phyloP scores from a whole-genome alignment of 1,140 invertebrate species.

The Drosophila tristis region DNA sequence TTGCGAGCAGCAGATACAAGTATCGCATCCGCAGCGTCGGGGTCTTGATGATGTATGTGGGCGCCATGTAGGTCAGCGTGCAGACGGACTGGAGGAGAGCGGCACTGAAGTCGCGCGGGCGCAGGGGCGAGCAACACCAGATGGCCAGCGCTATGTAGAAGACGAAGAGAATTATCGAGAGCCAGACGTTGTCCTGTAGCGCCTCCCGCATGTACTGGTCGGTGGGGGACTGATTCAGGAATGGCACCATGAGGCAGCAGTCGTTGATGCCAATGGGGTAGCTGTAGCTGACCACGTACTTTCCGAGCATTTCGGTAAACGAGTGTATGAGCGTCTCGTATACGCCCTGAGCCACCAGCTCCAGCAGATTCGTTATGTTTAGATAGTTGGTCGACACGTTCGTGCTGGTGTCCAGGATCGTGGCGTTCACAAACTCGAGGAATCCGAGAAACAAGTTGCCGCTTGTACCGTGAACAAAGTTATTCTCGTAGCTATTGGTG shows the following conservation, averaged over 20 bases:
- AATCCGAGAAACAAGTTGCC: constrained; percentile 67
- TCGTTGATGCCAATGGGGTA: constrained; percentile 80
- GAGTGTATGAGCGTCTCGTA: constrained; percentile 75
- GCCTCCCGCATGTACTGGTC: constrained; percentile 59
- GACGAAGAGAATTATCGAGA: constrained; percentile 36
- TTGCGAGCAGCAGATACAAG: constrained; percentile 52
- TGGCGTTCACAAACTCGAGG: constrained; percentile 63
- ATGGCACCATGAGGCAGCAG: constrained; percentile 78
- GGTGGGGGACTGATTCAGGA: constrained; percentile 52
- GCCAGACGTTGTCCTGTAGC: constrained; percentile 56
- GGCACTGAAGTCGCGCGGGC: constrained; percentile 56
- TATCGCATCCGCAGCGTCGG: constrained; percentile 59
- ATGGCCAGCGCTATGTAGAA: constrained; percentile 63
- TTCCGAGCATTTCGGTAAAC: constrained; percentile 54
- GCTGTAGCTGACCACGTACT: constrained; percentile 46
- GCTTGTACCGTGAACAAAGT: constrained; percentile 58
- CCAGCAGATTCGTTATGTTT: constrained; percentile 43
- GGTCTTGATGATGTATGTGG: constrained; percentile 39
- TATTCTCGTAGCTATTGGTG: constrained; percentile 26
- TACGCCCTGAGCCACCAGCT: constrained; percentile 54
- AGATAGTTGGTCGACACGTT: constrained; percentile 33
- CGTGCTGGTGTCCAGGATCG: constrained; percentile 48
- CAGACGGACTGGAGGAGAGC: constrained; percentile 67
- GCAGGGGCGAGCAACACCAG: constrained; percentile 61
- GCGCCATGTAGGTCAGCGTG: constrained; percentile 55